These are phyloP conservation scores for Pinna nobilis DNA, from an alignment of 1,140 invertebrate species.

Conservation along the genomic window DNA sequence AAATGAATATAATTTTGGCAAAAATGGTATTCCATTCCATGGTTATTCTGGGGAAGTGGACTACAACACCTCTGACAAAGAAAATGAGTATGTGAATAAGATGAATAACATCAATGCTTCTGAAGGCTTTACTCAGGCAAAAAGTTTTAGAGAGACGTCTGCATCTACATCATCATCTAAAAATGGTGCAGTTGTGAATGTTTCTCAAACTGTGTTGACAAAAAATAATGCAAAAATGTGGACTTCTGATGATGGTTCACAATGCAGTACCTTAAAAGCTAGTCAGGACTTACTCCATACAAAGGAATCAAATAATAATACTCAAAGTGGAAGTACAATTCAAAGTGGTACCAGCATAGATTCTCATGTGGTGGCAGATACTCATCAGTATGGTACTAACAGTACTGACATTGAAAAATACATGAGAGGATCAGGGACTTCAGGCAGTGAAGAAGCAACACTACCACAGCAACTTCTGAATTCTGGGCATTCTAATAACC, in stretches of 20 bases:
- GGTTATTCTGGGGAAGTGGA: slow-evolving; percentile 47
- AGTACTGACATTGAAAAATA: not conserved
- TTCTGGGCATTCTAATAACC: too few species aligned
- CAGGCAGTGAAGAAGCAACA: slow-evolving; percentile 6
- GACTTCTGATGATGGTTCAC: slow-evolving; percentile 37
- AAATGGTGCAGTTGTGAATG: too few species aligned
- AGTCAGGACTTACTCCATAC: slow-evolving; percentile 29
- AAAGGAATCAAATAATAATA: slow-evolving; percentile 1
- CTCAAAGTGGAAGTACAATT: too few species aligned
- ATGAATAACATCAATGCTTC: slow-evolving; percentile 1
- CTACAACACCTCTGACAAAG: slow-evolving; percentile 63
- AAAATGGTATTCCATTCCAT: slow-evolving; percentile 52
- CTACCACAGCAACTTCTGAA: not conserved
- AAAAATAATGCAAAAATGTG: slow-evolving; percentile 9
- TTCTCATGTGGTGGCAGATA: too few species aligned
- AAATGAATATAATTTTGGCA: slow-evolving; percentile 29
- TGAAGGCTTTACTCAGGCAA: slow-evolving; percentile 9
- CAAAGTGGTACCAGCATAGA: too few species aligned
- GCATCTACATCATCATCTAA: too few species aligned
- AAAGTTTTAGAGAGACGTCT: too few species aligned
- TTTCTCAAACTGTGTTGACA: slow-evolving; percentile 8
- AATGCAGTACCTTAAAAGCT: slow-evolving; percentile 40
- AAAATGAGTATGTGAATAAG: slow-evolving; percentile 58
- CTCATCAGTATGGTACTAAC: not conserved
- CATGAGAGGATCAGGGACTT: not conserved